These are phyloP conservation scores for Tyto alba DNA, from an alignment of 2,113 vertebrate species.

Conservation along the genomic window DNA sequence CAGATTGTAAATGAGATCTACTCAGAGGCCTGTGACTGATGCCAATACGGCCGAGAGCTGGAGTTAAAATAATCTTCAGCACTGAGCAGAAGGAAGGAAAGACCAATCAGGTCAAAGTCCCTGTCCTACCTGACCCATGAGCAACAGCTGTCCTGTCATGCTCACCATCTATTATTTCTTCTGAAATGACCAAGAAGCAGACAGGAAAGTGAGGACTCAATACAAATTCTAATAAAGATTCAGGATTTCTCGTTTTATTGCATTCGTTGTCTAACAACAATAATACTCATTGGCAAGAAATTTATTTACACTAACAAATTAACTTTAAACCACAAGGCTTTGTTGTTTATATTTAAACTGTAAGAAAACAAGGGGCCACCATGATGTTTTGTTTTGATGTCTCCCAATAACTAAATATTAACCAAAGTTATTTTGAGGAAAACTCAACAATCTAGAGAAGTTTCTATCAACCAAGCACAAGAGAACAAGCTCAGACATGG, in stretches of 20 bases:
- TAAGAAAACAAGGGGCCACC: constrained; percentile 70
- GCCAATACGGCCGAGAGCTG: background rate
- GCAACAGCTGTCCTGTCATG: background rate
- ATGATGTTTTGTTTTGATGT: constrained; percentile 50
- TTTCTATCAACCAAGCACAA: constrained; percentile 72
- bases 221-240: constrained; percentile 45
- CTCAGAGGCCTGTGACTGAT: background rate
- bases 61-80: background rate
- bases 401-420: constrained; percentile 59
- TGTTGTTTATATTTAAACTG: constrained; percentile 49
- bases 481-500: constrained; percentile 68
- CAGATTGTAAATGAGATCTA: background rate
- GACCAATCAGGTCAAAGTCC: background rate
- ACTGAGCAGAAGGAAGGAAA: background rate
- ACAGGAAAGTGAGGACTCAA: background rate
- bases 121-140: background rate
- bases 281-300: constrained; percentile 80
- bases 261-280: constrained; percentile 84
- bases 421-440: constrained; percentile 47
- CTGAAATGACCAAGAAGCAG: background rate
- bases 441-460: constrained; percentile 66
- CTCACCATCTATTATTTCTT: background rate
- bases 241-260: constrained; percentile 78
- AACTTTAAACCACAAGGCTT: constrained; percentile 70
- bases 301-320: constrained; percentile 83